These are phyloP conservation scores for Cygnus atratus DNA, from an alignment of 2,113 vertebrate genomes.

Conservation along the genomic window DNA sequence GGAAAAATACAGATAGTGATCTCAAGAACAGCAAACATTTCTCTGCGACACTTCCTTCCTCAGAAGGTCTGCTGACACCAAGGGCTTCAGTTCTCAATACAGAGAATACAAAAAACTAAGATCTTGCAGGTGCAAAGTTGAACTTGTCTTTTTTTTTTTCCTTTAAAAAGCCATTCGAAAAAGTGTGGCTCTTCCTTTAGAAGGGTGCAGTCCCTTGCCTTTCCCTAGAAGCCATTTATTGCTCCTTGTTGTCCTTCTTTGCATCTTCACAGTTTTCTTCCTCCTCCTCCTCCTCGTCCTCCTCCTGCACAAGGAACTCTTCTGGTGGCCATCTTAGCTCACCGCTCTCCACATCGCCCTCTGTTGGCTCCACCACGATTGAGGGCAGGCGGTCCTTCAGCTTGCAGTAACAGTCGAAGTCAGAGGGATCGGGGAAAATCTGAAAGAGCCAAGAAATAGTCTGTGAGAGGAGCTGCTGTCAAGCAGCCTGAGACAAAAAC, in stretches of 20 bases:
- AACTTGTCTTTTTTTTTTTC: constrained; percentile 69
- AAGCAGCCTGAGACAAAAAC: background rate
- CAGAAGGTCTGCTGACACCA: constrained; percentile 72
- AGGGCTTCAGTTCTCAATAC: constrained; percentile 72
- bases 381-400: constrained; percentile 96
- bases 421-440: constrained; percentile 97
- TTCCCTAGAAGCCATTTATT: constrained; percentile 70
- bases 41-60: constrained; percentile 76
- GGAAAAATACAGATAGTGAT: constrained; percentile 71
- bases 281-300: constrained; percentile 74
- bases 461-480: background rate
- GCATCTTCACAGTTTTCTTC: constrained; percentile 77
- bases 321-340: constrained; percentile 98
- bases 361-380: constrained; percentile 94
- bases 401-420: constrained; percentile 95
- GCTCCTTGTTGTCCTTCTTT: constrained; percentile 80
- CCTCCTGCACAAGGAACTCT: constrained; percentile 91
- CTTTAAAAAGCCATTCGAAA: constrained; percentile 70
- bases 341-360: constrained; percentile 95
- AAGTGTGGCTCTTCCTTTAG: constrained; percentile 61
- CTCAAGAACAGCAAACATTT: constrained; percentile 68
- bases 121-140: constrained; percentile 81
- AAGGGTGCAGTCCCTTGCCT: constrained; percentile 67
- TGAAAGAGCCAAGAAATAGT: constrained; percentile 63
- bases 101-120: constrained; percentile 76